Evolutionary conservation across 1,140 invertebrate species (phyloP), one percentile per base, ranked within the genome.

Genomic region (Penaeus indicus): DNA sequence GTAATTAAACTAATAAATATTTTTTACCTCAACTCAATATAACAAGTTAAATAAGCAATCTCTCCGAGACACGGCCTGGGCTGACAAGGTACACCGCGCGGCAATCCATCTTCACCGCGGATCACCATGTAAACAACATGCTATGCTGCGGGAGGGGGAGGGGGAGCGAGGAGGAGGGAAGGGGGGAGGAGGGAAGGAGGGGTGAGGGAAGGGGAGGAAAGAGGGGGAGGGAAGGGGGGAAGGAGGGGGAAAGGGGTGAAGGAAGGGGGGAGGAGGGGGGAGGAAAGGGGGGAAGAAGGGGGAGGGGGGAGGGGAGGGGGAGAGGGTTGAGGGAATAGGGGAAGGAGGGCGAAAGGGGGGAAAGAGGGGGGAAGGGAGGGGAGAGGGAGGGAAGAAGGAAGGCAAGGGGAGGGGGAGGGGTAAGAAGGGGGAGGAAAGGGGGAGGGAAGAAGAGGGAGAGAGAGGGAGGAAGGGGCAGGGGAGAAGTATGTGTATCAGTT

Each of bases 1-100:
- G 85, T 86, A 86, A 86, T 86, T 86, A 86, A 86, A 86, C 85
- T 80, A 86, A 86, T 86, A 86, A 86, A 86, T 86, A 86, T 80
- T 79, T 61, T 80, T 85, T 62, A 79, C 75, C 62, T 25, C 62
- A 79, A 86, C 75, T 78, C 85, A 86, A 86, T 86, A 86, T 86
- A 86, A 80, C 85, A 86, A 86, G 75, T 86, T 86, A 86, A 86
- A 86, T 86, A 86, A 86, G 75, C 85, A 86, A 86, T 86, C 85
- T 86, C 72, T 62, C 42, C n/a, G 22, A 19, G 84, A 85, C 67
- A 62, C 75, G 84, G 63, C 54, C 60, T 54, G 54, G 47, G 54
- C 85, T 80, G 85, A 80, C 85, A 86, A 86, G 77, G 75, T 64
- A 80, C 85, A 75, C 85, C 85, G 22, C 85, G 32, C 22, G 47